Base-by-base conservation (phyloP, 1,140 invertebrate genomes). In the Myzus persicae region DNA sequence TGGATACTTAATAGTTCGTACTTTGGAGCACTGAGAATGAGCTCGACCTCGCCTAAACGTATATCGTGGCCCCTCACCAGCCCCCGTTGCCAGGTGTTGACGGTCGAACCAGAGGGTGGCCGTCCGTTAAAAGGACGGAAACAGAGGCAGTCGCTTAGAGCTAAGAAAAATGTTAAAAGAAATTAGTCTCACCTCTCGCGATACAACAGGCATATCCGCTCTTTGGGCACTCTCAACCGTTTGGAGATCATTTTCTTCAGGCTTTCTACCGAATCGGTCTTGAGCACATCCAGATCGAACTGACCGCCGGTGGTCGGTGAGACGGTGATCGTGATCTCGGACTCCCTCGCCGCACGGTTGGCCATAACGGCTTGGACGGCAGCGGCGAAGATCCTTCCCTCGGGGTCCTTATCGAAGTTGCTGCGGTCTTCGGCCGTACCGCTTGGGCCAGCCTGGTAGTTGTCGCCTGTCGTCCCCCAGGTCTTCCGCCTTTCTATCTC, bases 211-310 rank as follows among this genome's bases (percentile, higher is more conserved):
- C 98, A 98, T 95, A 99, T 98, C 95, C 98, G 97, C 96, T 98
- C 98, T 95, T 98, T 98, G 94, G 97, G 97, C 95, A 99, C 97
- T 96, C 98, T 98, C 93, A 99, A 96, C 95, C 97, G 97, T 95
- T 98, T 98, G n/a, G 98, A 98, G 94, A 99, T 97, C 88, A 97
- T 96, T 95, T 98, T 98, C 95, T 99, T 98, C 31, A 99, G 96
- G 95, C 97, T 97, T 94, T 98, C 98, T 90, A 99, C 97, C 94
- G 96, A 98, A 94, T 97, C 97, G 94, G 97, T 96, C 94, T 96
- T 96, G 94, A 97, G 97, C 93, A 98, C 96, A 93, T 96, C 96
- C 94, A 99, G 96, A 94, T 97, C 97, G 95, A 99, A 98, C 95
- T 97, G 97, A 94, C 98, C 98, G 94, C 98, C 98, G 93, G 98